Evolutionary conservation across 2,113 vertebrate genomes (phyloP).

Genomic region (Cygnus buccinator): DNA sequence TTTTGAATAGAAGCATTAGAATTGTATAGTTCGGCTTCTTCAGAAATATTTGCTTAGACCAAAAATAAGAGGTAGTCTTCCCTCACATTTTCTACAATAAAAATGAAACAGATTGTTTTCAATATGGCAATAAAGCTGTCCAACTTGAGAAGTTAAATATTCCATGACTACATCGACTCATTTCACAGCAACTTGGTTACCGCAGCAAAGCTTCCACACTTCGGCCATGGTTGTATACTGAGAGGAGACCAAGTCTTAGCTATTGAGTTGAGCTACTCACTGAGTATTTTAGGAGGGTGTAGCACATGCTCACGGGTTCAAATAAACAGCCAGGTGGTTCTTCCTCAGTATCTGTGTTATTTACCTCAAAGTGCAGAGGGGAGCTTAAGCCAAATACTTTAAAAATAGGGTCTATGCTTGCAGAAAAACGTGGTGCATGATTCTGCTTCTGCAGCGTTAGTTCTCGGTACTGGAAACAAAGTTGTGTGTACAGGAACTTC

Average conservation of each 20-base stretch:
- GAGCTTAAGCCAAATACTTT: neutral
- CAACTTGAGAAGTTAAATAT: neutral
- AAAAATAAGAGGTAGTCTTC: neutral
- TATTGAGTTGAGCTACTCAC: neutral
- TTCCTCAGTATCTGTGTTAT: neutral
- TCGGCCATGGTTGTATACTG: fast-evolving
- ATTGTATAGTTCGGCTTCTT: neutral
- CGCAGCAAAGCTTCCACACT: neutral
- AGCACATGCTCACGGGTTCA: neutral
- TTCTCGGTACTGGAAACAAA: neutral
- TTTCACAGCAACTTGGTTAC: fast-evolving
- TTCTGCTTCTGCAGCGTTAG: neutral
- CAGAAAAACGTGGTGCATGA: neutral
- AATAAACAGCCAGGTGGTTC: neutral
- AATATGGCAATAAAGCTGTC: neutral
- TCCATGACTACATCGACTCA: neutral
- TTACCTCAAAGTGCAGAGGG: neutral
- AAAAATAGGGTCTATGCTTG: neutral
- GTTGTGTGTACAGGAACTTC: neutral
- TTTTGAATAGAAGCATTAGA: neutral
- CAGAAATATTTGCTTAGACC: neutral
- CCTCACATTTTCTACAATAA: neutral
- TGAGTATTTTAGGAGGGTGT: neutral
- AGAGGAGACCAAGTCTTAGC: neutral
- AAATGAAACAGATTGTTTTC: neutral